A percentile compares a stretch with the other conserved stretches of the same genome.
Conservation (phyloP, 2,888 invertebrate species). For the Pherbina coryleti region DNA sequence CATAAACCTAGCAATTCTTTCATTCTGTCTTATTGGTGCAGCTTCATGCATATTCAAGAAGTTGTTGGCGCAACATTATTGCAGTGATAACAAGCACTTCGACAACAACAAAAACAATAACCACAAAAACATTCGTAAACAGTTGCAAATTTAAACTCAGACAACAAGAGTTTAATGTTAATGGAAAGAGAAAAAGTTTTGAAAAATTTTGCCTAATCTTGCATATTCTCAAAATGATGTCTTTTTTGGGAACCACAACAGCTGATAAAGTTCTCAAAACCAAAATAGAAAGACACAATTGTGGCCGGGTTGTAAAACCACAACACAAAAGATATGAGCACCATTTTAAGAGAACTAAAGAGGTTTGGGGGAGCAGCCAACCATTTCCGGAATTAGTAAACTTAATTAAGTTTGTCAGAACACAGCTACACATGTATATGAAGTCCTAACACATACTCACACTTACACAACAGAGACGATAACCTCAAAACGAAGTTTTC, state of each 20-base stretch:
- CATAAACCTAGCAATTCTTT: neutral
- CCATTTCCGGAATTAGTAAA: constrained; percentile 50
- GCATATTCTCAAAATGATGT: neutral
- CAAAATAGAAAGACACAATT: neutral
- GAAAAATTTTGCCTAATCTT: neutral
- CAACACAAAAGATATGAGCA: constrained; percentile 10
- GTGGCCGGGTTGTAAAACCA: constrained; percentile 9
- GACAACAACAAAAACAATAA: neutral
- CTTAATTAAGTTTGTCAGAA: constrained; percentile 50
- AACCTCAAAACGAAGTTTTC: neutral
- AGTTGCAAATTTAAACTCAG: constrained; percentile 19
- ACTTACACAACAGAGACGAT: constrained; percentile 24
- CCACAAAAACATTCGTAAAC: constrained; percentile 28
- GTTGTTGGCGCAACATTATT: constrained; percentile 1
- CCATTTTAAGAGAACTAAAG: neutral
- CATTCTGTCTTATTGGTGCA: neutral
- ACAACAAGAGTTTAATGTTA: neutral
- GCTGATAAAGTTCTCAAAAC: neutral
- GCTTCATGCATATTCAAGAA: constrained; percentile 29
- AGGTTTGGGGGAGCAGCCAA: neutral
- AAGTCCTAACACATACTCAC: constrained; percentile 4
- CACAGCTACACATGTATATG: constrained; percentile 23
- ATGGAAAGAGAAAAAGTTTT: neutral
- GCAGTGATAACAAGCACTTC: neutral
- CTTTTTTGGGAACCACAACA: no score